Evolutionary conservation across 2,113 vertebrate genomes (phyloP), one percentile per base, ranked within the genome.

Genomic region (Columbina picui): DNA sequence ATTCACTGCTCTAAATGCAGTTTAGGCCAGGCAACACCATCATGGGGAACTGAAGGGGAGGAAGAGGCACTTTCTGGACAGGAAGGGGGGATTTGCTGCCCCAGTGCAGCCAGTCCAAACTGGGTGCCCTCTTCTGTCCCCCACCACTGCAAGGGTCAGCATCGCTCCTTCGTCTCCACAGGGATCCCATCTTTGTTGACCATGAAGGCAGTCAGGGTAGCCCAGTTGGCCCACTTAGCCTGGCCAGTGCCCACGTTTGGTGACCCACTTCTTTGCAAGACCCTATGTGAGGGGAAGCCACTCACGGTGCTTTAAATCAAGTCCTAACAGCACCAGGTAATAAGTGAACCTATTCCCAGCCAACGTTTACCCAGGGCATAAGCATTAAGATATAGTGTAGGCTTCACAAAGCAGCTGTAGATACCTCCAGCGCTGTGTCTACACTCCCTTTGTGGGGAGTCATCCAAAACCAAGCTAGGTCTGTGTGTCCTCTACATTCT

Each of bases 401-500:
- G 14, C 9, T 45, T 36, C 69, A 27, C 15, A 6, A 49, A 73
- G 64, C 49, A 53, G 53, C 41, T 45, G 32, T 38, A 76, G 68
- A 38, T 45, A 4, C 36, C 21, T 67, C 61, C 77, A 75, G 52
- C 14, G 1, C 6, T 14, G 22, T 56, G 15, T 43, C 73, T 70
- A 20, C 29, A 19, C 23, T 56, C 15, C 32, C 18, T 5, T 4
- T 26, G 27, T 12, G 32, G 49, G 32, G 18, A 50, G 13, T 4
- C 7, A 76, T 45, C 53, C 71, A 68, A 83, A 86, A 17, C 36
- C 18, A 39, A 21, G 36, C 3, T 26, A 27, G 8, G 14, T 34
- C 14, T 16, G 2, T 1, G 29, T 16, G 14, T 34, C 29, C 39
- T 75, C 25, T 23, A 0, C 0, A 0, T 14, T 6, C 36, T 34